Conservation (phyloP, 2,113 vertebrate species). For the Ibidorhyncha struthersii region DNA sequence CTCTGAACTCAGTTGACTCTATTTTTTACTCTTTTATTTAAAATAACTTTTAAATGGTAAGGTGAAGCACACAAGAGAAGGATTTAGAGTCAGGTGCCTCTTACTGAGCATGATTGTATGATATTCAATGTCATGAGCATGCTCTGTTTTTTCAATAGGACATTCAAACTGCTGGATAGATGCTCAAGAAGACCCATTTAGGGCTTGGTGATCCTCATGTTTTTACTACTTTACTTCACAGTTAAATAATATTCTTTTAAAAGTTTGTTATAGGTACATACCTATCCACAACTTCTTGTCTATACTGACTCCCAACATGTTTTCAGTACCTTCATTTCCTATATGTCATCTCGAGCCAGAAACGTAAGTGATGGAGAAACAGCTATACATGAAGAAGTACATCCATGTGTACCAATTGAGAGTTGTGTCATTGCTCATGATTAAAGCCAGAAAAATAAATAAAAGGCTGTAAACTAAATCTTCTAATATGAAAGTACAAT, state of each 20-base stretch:
- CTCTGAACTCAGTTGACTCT: background rate
- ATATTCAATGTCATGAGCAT: background rate
- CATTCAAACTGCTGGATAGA: background rate
- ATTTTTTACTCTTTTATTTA: background rate
- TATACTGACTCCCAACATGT: background rate
- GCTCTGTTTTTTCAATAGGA: background rate
- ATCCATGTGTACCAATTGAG: background rate
- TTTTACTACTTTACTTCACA: background rate
- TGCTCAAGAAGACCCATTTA: background rate
- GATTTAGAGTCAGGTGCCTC: background rate
- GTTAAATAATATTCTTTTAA: background rate
- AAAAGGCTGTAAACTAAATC: background rate
- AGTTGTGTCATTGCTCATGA: background rate
- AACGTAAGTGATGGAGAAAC: background rate
- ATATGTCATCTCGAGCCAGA: background rate
- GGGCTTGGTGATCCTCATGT: background rate
- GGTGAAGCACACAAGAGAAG: background rate
- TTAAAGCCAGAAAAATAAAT: background rate
- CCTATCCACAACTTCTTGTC: background rate
- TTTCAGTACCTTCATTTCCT: background rate
- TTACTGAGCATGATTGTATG: background rate
- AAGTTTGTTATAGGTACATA: background rate
- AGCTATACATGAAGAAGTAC: background rate
- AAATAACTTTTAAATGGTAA: background rate
- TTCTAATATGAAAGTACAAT: background rate